phyloP scores from a whole-genome alignment of 2,113 vertebrate species.

The Aspidoscelis tigris region DNA sequence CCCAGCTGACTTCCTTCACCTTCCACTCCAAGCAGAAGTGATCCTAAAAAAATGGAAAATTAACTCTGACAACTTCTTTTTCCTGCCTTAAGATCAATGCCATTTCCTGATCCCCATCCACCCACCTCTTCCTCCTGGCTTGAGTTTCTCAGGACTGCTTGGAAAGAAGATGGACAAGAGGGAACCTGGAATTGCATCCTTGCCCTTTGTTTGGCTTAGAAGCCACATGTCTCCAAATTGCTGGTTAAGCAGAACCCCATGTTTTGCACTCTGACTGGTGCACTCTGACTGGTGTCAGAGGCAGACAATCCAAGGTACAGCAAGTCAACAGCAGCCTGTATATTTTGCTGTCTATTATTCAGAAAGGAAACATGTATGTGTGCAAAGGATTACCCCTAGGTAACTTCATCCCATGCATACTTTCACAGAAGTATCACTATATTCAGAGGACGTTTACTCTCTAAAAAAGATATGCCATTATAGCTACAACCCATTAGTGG shows the following conservation, averaged over 20 bases:
- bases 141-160: slow-evolving; percentile 1
- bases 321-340: too few species aligned
- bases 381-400: background rate
- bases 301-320: background rate
- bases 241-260: slow-evolving; percentile 7
- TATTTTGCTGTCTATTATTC: background rate
- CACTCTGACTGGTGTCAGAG: background rate
- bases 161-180: background rate
- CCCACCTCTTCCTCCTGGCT: background rate
- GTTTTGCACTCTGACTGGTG: too few species aligned
- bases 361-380: background rate
- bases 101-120: slow-evolving; percentile 22
- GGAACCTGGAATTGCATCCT: background rate
- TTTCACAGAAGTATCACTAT: background rate
- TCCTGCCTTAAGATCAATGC: background rate
- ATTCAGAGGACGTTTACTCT: background rate
- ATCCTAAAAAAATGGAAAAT: background rate
- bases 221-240: background rate
- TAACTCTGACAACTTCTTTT: background rate
- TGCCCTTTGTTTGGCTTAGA: background rate
- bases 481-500: background rate
- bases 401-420: background rate
- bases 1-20: background rate
- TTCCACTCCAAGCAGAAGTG: background rate
- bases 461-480: background rate